Evolutionary conservation across 2,113 vertebrate genomes (phyloP).

Genomic region (Corythoichthys intestinalis): DNA sequence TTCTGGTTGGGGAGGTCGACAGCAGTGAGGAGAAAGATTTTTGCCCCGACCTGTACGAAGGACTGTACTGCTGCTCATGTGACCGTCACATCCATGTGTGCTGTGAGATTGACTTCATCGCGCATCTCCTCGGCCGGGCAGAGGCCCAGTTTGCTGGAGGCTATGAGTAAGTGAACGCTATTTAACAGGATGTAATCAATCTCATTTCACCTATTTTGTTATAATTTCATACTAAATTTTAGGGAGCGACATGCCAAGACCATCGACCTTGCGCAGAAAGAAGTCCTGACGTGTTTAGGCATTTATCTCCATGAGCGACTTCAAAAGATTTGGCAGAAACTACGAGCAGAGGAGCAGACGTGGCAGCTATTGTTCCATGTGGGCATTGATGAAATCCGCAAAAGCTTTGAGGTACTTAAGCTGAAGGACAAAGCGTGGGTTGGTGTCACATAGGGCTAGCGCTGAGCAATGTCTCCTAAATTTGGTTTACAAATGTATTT

Average conservation of each 20-base stretch:
- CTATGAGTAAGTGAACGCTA: constrained; percentile 81
- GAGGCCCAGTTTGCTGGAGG: constrained; percentile 96
- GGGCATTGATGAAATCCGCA: constrained; percentile 89
- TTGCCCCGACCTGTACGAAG: constrained; percentile 91
- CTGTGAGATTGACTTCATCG: constrained; percentile 95
- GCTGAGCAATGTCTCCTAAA: not conserved
- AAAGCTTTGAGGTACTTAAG: constrained; percentile 87
- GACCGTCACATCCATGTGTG: constrained; percentile 94
- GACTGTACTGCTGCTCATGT: constrained; percentile 90
- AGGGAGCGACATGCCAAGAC: constrained; percentile 97
- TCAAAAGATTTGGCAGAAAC: constrained; percentile 95
- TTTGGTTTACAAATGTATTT: too few relatives aligned
- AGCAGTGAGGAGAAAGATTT: constrained; percentile 95
- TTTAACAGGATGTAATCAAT: not conserved
- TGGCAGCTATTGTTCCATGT: constrained; percentile 97
- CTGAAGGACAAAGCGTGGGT: not conserved
- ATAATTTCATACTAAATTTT: constrained; percentile 47
- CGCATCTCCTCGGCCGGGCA: constrained; percentile 89
- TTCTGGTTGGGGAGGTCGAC: constrained; percentile 92
- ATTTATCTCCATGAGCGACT: constrained; percentile 94
- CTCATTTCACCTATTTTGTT: not conserved
- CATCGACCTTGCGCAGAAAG: constrained; percentile 96
- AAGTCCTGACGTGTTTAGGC: constrained; percentile 94
- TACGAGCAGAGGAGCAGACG: constrained; percentile 92
- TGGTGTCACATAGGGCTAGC: not conserved